Base-by-base conservation (phyloP, 2,113 vertebrate species). In the Phalacrocorax brasilianus region DNA sequence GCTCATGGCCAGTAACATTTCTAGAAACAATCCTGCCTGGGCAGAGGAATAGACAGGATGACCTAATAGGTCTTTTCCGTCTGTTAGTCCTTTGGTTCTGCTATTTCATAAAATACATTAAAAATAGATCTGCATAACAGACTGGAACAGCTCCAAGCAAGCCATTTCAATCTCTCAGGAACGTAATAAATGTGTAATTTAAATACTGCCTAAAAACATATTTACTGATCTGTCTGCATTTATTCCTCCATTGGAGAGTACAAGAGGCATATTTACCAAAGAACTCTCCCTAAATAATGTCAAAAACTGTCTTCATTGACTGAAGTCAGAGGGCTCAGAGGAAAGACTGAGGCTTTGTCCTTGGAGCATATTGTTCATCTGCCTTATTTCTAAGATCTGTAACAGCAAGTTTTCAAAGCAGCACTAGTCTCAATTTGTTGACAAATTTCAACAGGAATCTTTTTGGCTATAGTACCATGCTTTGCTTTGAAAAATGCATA, bases 141-240 rank as follows among this genome's bases (percentile, higher is more conserved):
- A 26, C 68, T 96, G 83, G 24, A 84, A 89, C 45, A 91, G 77
- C 55, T 91, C 52, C 74, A 96, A 94, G 35, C n/a, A 63, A 83
- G 17, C 58, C 13, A 93, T 77, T 94, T 93, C 76, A 59, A 8
- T 90, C 76, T 96, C 93, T 56, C 44, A 62, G 45, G 81, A 96
- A 68, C 42, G 55, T 91, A 84, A 73, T 79, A 91, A 92, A 72
- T 62, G 87, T 40, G 62, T 28, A 92, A 95, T 96, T 97, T 74
- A 44, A 92, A 71, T 88, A 71, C 75, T 88, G 42, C 44, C 33
- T 77, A 79, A 85, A 92, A 92, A 71, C 53, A 12, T 81, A 81
- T 68, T 87, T 92, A 77, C 68, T 71, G 62, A 80, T 76, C 28
- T 77, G 49, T 71, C 68, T 93, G 53, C 33, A 66, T 67, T 81